phyloP scores from a whole-genome alignment of 2,888 invertebrate species.

The Idaea aversata region DNA sequence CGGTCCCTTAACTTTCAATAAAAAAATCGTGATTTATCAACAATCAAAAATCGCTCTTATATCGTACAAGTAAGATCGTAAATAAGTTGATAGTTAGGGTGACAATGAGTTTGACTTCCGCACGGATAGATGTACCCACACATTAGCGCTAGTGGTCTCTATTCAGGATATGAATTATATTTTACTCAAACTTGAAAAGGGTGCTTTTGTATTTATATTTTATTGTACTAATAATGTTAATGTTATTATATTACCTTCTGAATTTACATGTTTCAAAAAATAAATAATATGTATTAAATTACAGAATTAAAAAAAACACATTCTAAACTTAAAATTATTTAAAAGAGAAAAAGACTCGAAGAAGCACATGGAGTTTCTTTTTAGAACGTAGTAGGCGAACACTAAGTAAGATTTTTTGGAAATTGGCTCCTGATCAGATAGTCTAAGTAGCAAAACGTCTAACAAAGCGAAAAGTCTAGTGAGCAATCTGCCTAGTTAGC shows the following conservation, averaged over 20 bases:
- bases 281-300: too few relatives aligned
- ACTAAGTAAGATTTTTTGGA: too few relatives aligned
- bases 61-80: conserved; percentile 22
- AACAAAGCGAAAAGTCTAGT: too few relatives aligned
- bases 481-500: too few relatives aligned
- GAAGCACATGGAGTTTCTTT: too few relatives aligned
- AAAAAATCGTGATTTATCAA: conserved; percentile 43
- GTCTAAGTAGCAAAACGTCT: too few relatives aligned
- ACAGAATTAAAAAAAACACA: too few relatives aligned
- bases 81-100: conserved; percentile 31
- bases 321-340: too few relatives aligned
- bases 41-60: conserved; percentile 34
- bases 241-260: background rate
- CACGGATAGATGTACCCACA: conserved; percentile 67
- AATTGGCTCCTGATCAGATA: too few relatives aligned
- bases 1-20: conserved; percentile 66
- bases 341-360: too few relatives aligned
- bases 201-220: conserved; percentile 15
- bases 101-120: conserved; percentile 56
- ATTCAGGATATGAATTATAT: conserved; percentile 23
- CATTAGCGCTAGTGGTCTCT: conserved; percentile 56
- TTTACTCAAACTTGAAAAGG: conserved; percentile 24
- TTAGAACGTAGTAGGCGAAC: too few relatives aligned
- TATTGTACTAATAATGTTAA: background rate
- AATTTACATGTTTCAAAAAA: conserved; percentile 10